Evolutionary conservation across 2,888 invertebrate species (phyloP).

Genomic region (Parnassius apollo): DNA sequence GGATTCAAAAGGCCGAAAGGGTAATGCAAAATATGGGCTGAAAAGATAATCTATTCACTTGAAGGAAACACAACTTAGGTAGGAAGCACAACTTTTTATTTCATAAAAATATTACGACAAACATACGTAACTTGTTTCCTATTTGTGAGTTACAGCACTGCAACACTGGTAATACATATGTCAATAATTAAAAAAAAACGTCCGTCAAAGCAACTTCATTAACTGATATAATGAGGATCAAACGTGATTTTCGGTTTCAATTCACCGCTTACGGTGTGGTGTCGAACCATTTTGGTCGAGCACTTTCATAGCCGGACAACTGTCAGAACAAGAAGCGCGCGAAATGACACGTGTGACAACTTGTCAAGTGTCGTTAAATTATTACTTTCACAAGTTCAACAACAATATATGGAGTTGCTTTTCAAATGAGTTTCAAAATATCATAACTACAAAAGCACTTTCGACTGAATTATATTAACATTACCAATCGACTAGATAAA

Average conservation of each 20-base stretch:
- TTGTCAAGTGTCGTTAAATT: slow-evolving; percentile 25
- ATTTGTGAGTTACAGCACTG: too few species aligned
- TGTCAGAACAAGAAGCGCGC: slow-evolving; percentile 21
- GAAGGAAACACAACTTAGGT: too few species aligned
- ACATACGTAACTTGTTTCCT: background rate
- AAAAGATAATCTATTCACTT: too few species aligned
- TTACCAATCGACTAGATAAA: too few species aligned
- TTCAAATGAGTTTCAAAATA: too few species aligned
- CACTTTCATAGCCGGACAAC: slow-evolving; percentile 21
- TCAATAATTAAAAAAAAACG: slow-evolving; percentile 21
- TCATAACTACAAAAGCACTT: too few species aligned
- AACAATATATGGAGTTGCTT: slow-evolving; percentile 6
- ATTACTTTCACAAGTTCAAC: slow-evolving; percentile 28
- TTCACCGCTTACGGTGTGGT: slow-evolving; percentile 17
- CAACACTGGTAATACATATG: background rate
- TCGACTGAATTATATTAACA: too few species aligned
- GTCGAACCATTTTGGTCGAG: slow-evolving; percentile 19
- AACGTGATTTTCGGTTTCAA: slow-evolving; percentile 17
- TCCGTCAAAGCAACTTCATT: slow-evolving; percentile 25
- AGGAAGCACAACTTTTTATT: too few species aligned
- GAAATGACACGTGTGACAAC: slow-evolving; percentile 19
- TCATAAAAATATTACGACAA: background rate
- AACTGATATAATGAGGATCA: slow-evolving; percentile 21
- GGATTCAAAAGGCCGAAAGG: too few species aligned
- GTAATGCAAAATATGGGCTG: too few species aligned